Conservation (phyloP, 2,797 vertebrate genomes). For the Sebastes taczanowskii region DNA sequence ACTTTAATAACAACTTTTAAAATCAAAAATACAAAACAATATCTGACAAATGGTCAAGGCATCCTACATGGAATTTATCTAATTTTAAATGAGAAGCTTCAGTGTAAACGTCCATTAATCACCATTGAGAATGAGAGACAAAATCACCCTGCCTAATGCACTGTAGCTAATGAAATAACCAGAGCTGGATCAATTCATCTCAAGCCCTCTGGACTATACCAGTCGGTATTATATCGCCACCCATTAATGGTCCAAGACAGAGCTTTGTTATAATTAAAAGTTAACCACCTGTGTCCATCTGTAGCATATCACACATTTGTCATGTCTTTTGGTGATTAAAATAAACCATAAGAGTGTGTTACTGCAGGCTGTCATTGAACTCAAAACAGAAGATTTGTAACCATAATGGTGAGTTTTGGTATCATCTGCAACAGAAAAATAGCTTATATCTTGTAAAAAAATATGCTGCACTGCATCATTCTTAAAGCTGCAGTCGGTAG, state of each 20-base stretch:
- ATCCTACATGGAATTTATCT: slow-evolving; percentile 15
- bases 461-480: background rate
- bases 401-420: background rate
- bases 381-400: background rate
- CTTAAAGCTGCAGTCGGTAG: no score
- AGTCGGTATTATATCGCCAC: slow-evolving; percentile 7
- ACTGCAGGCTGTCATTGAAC: background rate
- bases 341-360: background rate
- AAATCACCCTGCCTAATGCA: slow-evolving; percentile 46
- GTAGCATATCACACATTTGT: background rate
- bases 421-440: background rate
- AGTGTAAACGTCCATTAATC: slow-evolving; percentile 47
- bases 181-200: slow-evolving; percentile 39
- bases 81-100: slow-evolving; percentile 23
- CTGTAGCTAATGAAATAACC: slow-evolving; percentile 60
- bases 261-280: slow-evolving; percentile 52
- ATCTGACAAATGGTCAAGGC: background rate
- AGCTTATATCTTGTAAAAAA: background rate
- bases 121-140: slow-evolving; percentile 24
- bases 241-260: slow-evolving; percentile 18
- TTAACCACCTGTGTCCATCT: slow-evolving; percentile 28
- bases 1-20: background rate
- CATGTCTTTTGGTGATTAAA: slow-evolving; percentile 10
- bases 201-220: slow-evolving; percentile 7
- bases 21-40: background rate